Conservation (phyloP, 1,140 invertebrate species). For the Calephelis virginiensis region DNA sequence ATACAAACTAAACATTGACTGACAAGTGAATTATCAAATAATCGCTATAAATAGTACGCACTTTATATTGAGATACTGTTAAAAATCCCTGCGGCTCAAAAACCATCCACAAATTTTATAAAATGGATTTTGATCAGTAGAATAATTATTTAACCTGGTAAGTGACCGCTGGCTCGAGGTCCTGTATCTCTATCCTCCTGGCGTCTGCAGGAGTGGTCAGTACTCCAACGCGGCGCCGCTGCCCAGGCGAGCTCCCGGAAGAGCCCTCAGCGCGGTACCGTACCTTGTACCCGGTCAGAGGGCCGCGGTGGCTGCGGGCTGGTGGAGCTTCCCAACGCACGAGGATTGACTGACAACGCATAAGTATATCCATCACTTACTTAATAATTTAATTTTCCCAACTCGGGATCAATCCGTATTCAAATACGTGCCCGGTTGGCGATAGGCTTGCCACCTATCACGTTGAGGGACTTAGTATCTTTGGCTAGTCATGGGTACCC, state of each 20-base stretch:
- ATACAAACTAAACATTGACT: too few relatives aligned
- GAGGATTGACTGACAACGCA: conserved; percentile 84
- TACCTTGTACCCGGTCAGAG: conserved; percentile 97
- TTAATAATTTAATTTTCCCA: too few relatives aligned
- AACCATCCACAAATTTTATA: too few relatives aligned
- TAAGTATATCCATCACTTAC: not conserved
- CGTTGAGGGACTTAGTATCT: too few relatives aligned
- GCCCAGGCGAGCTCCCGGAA: conserved; percentile 60
- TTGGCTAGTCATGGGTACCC: too few relatives aligned
- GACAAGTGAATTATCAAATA: too few relatives aligned
- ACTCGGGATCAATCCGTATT: too few relatives aligned
- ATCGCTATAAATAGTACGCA: too few relatives aligned
- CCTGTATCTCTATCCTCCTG: conserved; percentile 85
- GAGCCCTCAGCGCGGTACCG: conserved; percentile 85
- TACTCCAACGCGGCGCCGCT: conserved; percentile 82
- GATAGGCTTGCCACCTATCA: too few relatives aligned
- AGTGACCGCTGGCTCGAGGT: conserved; percentile 86
- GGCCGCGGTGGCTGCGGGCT: conserved; percentile 89
- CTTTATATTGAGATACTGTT: too few relatives aligned
- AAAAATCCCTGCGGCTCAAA: too few relatives aligned
- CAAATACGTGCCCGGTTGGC: too few relatives aligned
- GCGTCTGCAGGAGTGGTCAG: conserved; percentile 92
- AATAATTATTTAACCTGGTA: conserved; percentile 82
- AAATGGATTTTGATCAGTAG: not conserved
- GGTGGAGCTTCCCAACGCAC: conserved; percentile 96